Conservation (phyloP, 1,140 invertebrate species). For the Euschistus heros region DNA sequence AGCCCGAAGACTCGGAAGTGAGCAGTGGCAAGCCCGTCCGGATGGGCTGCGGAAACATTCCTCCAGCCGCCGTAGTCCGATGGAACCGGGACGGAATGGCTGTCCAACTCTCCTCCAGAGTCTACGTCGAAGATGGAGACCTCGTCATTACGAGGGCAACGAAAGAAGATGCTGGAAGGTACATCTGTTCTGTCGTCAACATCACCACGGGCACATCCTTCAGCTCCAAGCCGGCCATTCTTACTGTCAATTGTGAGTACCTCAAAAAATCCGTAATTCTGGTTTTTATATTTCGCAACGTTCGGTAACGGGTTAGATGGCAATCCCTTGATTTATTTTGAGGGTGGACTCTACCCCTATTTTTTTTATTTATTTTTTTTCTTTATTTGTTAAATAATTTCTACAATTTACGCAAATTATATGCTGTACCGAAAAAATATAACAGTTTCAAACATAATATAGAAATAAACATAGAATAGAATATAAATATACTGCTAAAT, state of each 20-base stretch:
- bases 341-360: no score
- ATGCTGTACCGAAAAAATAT: no score
- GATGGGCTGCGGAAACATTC: not conserved
- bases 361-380: no score
- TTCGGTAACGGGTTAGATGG: no score
- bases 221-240: slow-evolving; percentile 6
- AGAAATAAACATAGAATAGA: no score
- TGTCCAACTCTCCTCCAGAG: not conserved
- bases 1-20: slow-evolving; percentile 1
- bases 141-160: slow-evolving; percentile 9
- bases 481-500: no score
- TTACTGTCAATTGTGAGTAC: slow-evolving; percentile 18
- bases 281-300: not conserved
- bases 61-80: slow-evolving; percentile 4
- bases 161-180: slow-evolving; percentile 6
- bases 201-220: not conserved
- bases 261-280: not conserved
- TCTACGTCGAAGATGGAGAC: slow-evolving; percentile 14
- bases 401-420: no score
- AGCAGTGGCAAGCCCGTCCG: not conserved
- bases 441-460: no score
- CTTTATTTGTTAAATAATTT: no score
- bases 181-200: slow-evolving; percentile 17
- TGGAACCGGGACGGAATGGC: slow-evolving; percentile 9
- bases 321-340: no score